These are phyloP conservation scores for Diloba caeruleocephala DNA, from an alignment of 2,888 invertebrate genomes.

Conservation along the genomic window DNA sequence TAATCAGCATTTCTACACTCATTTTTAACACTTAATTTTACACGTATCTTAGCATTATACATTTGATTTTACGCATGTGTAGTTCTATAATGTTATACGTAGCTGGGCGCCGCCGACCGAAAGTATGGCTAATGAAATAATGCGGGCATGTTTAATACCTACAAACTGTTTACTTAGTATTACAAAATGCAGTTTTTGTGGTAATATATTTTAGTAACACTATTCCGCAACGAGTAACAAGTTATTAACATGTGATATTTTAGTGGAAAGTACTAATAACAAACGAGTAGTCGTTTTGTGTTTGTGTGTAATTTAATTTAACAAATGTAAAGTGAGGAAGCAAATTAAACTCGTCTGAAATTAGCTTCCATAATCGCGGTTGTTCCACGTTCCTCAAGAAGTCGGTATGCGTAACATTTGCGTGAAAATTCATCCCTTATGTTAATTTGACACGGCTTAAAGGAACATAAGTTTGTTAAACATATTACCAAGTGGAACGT, in stretches of 20 bases:
- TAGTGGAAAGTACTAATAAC: slow-evolving; percentile 10
- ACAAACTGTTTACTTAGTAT: slow-evolving; percentile 46
- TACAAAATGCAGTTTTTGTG: slow-evolving; percentile 33
- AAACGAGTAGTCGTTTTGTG: slow-evolving; percentile 6
- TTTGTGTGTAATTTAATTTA: slow-evolving; percentile 36
- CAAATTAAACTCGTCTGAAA: slow-evolving; percentile 38
- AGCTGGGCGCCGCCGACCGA: slow-evolving; percentile 29
- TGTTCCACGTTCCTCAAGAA: slow-evolving; percentile 35
- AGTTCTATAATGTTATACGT: slow-evolving; percentile 55
- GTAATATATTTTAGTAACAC: slow-evolving; percentile 28
- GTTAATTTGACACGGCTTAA: slow-evolving; percentile 47
- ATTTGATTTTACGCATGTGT: slow-evolving; percentile 80
- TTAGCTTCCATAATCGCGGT: slow-evolving; percentile 16
- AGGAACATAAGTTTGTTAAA: slow-evolving; percentile 41
- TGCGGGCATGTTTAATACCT: slow-evolving; percentile 39
- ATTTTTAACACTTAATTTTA: slow-evolving; percentile 89
- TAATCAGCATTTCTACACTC: slow-evolving; percentile 89
- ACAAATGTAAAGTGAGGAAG: slow-evolving; percentile 17
- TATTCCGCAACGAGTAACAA: slow-evolving; percentile 24
- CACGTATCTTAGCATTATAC: slow-evolving; percentile 86
- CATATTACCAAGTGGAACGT: slow-evolving; percentile 39
- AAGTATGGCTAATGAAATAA: slow-evolving; percentile 54
- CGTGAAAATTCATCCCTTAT: slow-evolving; percentile 54
- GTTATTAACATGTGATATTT: slow-evolving; percentile 21
- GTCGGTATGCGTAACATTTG: slow-evolving; percentile 46